Conservation (phyloP, 1,140 invertebrate species). For the Atta texana region DNA sequence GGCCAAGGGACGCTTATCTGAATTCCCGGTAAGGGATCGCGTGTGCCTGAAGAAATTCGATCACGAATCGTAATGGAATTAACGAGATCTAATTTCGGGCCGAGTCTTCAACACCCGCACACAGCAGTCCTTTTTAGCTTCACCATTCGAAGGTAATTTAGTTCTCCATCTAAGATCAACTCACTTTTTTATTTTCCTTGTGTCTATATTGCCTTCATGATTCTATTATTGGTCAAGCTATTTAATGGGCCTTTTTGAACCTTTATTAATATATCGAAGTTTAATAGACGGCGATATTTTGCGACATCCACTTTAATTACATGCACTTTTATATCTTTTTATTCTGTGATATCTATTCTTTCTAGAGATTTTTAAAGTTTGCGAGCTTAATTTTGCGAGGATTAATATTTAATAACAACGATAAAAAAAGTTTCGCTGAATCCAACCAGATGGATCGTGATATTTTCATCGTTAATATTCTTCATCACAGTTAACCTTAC, state of each 20-base stretch:
- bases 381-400: constrained; percentile 6
- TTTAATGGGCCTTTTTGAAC: constrained; percentile 8
- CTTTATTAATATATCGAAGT: constrained; percentile 22
- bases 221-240: background rate
- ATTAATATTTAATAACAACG: constrained; percentile 38
- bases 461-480: constrained; percentile 60
- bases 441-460: constrained; percentile 18
- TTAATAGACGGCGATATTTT: constrained; percentile 7
- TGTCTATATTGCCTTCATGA: background rate
- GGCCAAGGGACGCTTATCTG: constrained; percentile 71
- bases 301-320: constrained; percentile 47
- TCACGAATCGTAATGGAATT: constrained; percentile 75
- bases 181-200: constrained; percentile 18
- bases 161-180: background rate
- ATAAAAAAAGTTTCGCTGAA: constrained; percentile 20
- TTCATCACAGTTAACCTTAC: constrained; percentile 51
- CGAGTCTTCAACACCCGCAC: constrained; percentile 29
- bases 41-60: constrained; percentile 74
- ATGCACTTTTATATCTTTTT: constrained; percentile 3
- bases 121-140: background rate
- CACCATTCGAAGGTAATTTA: background rate
- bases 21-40: constrained; percentile 70
- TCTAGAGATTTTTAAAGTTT: background rate
- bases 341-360: constrained; percentile 2
- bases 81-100: constrained; percentile 76